Evolutionary conservation across 2,888 invertebrate genomes (phyloP).

Genomic region (Cabera pusaria): DNA sequence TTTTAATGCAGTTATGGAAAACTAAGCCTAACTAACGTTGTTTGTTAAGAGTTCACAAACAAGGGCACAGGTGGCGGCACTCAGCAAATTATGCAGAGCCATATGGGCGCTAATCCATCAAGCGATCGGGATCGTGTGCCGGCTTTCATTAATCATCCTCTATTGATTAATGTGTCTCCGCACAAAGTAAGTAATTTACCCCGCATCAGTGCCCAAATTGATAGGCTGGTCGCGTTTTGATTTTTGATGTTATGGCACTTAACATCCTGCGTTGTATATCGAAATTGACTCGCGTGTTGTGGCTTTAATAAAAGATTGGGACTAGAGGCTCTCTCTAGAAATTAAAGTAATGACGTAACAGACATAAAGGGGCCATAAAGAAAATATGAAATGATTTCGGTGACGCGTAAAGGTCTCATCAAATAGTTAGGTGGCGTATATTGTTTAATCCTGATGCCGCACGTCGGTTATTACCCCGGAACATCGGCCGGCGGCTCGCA

Average conservation of each 20-base stretch:
- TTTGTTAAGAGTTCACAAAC: conserved; percentile 45
- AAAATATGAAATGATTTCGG: conserved; percentile 29
- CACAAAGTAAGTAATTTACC: conserved; percentile 73
- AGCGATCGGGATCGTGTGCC: conserved; percentile 67
- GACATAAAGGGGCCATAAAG: conserved; percentile 19
- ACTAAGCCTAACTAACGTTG: conserved; percentile 24
- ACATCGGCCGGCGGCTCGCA: conserved; percentile 56
- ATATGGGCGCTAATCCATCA: conserved; percentile 81
- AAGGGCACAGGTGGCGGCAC: conserved; percentile 70
- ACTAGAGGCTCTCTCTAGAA: neutral
- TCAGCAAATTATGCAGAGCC: conserved; percentile 77
- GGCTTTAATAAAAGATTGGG: conserved; percentile 2
- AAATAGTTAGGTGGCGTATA: conserved; percentile 62
- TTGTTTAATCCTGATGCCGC: conserved; percentile 65
- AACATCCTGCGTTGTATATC: neutral
- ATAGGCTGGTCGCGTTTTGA: conserved; percentile 52
- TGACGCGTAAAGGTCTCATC: conserved; percentile 50
- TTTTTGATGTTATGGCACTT: conserved; percentile 40
- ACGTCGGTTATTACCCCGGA: conserved; percentile 65
- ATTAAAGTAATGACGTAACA: conserved; percentile 13
- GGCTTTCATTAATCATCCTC: conserved; percentile 76
- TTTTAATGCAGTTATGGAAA: conserved; percentile 22
- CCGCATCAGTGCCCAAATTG: conserved; percentile 52
- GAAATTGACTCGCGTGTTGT: conserved; percentile 1
- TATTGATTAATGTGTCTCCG: conserved; percentile 80